Evolutionary conservation across 2,113 vertebrate genomes (phyloP).

Genomic region (Callorhinus ursinus): DNA sequence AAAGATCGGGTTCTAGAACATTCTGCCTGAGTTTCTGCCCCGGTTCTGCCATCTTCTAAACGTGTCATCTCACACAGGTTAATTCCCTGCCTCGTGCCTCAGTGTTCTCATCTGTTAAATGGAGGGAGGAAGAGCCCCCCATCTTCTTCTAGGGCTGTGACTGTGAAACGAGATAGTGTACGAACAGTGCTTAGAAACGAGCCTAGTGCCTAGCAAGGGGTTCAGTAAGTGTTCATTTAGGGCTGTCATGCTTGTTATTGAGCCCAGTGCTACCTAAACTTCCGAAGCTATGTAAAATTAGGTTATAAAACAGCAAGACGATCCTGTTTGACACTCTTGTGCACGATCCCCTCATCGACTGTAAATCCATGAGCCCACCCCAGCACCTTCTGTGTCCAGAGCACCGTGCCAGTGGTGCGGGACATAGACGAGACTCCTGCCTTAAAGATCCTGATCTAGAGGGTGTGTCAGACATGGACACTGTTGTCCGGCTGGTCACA

Average conservation of each 20-base stretch:
- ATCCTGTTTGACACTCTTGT: background rate
- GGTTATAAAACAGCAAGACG: background rate
- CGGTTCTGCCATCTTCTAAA: background rate
- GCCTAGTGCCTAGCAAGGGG: background rate
- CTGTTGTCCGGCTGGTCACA: fast-evolving
- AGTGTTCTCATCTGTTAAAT: background rate
- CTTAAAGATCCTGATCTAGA: background rate
- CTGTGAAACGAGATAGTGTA: background rate
- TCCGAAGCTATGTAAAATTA: background rate
- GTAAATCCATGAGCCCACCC: background rate
- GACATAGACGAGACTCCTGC: background rate
- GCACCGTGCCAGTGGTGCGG: background rate
- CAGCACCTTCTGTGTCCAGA: background rate
- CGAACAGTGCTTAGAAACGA: background rate
- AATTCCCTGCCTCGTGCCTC: background rate
- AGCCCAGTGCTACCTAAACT: background rate
- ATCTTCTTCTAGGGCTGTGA: no score
- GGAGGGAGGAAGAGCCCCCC: background rate
- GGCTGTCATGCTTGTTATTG: background rate
- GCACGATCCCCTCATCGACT: background rate
- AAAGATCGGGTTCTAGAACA: background rate
- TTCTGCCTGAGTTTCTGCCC: background rate
- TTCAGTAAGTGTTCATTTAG: background rate
- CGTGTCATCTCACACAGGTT: background rate
- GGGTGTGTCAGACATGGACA: background rate